phyloP scores from a whole-genome alignment of 2,888 invertebrate species.

The Rhogogaster chlorosoma region DNA sequence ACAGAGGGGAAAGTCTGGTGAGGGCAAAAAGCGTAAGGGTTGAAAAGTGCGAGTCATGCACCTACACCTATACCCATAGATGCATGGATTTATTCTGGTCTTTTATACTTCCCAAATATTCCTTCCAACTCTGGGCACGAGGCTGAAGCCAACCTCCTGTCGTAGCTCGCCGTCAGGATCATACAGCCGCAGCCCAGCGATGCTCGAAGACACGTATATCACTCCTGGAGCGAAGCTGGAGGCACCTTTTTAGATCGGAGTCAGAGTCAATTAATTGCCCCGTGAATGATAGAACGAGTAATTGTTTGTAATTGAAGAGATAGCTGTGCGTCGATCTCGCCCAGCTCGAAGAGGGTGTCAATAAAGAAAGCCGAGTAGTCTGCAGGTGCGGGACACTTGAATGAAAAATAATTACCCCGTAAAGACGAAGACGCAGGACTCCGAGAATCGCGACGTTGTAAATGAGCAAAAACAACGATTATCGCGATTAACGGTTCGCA shows the following conservation, averaged over 20 bases:
- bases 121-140: constrained; percentile 11
- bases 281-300: neutral
- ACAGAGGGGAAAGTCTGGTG: constrained; percentile 42
- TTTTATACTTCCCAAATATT: neutral
- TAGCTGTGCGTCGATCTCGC: neutral
- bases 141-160: neutral
- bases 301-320: constrained; percentile 1
- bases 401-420: neutral
- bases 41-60: constrained; percentile 47
- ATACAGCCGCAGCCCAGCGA: neutral
- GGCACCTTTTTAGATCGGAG: neutral
- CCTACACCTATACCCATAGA: constrained; percentile 20
- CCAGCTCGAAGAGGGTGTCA: neutral
- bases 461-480: neutral
- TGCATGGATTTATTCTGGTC: neutral
- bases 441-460: neutral
- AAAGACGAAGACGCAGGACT: neutral
- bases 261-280: neutral
- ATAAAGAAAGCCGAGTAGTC: neutral
- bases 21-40: constrained; percentile 46
- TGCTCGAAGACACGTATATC: neutral
- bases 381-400: neutral
- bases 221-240: neutral
- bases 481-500: neutral
- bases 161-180: neutral